Percentiles rank a stretch among this genome's conserved stretches.
Conservation (phyloP, 37 sponge, comb jelly and placozoan genomes). For the Theonella swinhoei region DNA sequence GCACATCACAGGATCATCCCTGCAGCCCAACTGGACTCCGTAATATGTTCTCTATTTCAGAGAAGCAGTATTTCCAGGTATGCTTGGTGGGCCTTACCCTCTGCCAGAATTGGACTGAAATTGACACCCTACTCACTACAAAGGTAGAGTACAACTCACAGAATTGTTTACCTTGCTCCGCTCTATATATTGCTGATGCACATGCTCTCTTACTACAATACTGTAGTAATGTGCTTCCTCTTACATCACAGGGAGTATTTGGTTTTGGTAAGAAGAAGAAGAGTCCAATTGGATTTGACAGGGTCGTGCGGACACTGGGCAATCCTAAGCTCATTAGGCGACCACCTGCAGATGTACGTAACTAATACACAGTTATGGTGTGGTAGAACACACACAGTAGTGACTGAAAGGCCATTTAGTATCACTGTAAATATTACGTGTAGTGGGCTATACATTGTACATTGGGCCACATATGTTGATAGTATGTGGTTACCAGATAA, state of each 20-base stretch:
- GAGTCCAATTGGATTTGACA: slow-evolving; percentile 64
- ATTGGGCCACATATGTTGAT: too few relatives aligned
- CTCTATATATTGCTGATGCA: too few relatives aligned
- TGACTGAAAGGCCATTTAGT: too few relatives aligned
- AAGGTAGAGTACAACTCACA: too few relatives aligned
- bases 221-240: too few relatives aligned
- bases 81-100: slow-evolving; percentile 28
- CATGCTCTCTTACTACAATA: too few relatives aligned
- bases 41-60: slow-evolving; percentile 47
- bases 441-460: too few relatives aligned
- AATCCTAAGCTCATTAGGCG: neutral
- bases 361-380: neutral
- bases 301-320: slow-evolving; percentile 39
- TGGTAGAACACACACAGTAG: neutral
- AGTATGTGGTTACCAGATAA: too few relatives aligned
- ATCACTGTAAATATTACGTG: too few relatives aligned
- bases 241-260: slow-evolving; percentile 22
- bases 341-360: neutral
- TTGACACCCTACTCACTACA: slow-evolving; percentile 58
- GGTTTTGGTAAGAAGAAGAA: slow-evolving; percentile 68
- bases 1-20: slow-evolving; percentile 8
- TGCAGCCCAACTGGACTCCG: slow-evolving; percentile 35
- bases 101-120: slow-evolving; percentile 23
- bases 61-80: slow-evolving; percentile 60
- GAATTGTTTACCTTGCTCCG: too few relatives aligned